A percentile compares a stretch with the other conserved stretches of the same genome.
These are phyloP conservation scores for Ibidorhyncha struthersii DNA, from an alignment of 2,113 vertebrate species.

Conservation along the genomic window DNA sequence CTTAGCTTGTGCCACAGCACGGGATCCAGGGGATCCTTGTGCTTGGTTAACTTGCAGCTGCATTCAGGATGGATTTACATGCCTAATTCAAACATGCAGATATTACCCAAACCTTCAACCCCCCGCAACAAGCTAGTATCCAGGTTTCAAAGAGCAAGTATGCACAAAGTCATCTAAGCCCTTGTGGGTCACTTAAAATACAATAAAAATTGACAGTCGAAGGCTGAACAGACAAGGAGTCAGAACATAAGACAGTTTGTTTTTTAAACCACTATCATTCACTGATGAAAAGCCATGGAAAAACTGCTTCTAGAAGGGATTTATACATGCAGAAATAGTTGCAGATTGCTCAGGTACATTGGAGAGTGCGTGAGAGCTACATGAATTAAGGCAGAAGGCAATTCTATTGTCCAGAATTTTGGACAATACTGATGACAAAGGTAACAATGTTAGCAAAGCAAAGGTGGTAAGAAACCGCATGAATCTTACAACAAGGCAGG, in stretches of 20 bases:
- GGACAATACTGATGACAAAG: background rate
- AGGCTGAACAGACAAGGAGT: background rate
- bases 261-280: background rate
- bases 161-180: background rate
- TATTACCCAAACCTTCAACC: background rate
- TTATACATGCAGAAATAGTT: background rate
- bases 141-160: background rate
- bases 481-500: background rate
- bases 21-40: background rate
- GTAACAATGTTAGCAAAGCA: background rate
- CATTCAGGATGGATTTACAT: background rate
- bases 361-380: background rate
- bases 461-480: background rate
- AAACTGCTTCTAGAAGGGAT: background rate
- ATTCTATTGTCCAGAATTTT: background rate
- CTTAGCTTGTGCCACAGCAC: background rate
- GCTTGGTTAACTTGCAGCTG: background rate
- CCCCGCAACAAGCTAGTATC: background rate
- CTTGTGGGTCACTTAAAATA: background rate
- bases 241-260: background rate
- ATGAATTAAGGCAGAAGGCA: background rate
- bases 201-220: background rate
- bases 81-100: background rate
- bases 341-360: background rate
- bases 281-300: background rate